These are phyloP conservation scores for Galaxias olidus DNA, from an alignment of 2,797 vertebrate genomes.

Conservation along the genomic window DNA sequence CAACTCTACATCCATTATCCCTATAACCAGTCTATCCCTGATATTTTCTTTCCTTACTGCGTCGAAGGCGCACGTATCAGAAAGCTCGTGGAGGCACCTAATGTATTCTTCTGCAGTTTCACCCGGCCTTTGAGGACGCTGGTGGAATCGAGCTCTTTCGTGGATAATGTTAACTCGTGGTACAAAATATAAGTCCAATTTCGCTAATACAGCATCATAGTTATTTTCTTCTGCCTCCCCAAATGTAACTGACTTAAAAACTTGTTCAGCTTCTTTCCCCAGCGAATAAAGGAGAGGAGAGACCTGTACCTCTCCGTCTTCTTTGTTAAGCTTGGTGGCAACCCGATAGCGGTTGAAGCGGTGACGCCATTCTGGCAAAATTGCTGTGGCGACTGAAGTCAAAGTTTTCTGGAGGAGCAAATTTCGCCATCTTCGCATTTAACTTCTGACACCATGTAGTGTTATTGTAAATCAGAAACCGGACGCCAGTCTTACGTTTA, in stretches of 20 bases:
- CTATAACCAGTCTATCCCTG: constrained; percentile 10
- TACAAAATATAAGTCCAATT: constrained; percentile 20
- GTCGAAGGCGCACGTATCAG: constrained; percentile 19
- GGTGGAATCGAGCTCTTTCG: constrained; percentile 11
- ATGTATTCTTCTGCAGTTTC: constrained; percentile 12
- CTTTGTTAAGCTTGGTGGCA: constrained; percentile 19
- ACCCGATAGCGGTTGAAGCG: constrained; percentile 11
- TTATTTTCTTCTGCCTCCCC: background rate
- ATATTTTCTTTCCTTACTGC: constrained; percentile 11
- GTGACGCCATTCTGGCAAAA: constrained; percentile 24
- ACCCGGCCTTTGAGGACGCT: constrained; percentile 4
- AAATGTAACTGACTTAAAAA: constrained; percentile 5
- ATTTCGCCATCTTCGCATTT: constrained; percentile 23
- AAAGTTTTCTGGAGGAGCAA: constrained; percentile 20
- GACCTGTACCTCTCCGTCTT: constrained; percentile 8
- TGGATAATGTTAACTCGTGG: constrained; percentile 11
- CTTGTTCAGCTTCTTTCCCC: constrained; percentile 4
- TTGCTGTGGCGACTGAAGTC: background rate
- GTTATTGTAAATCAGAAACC: no score
- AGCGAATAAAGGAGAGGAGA: constrained; percentile 14
- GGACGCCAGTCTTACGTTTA: no score
- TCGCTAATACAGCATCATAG: background rate
- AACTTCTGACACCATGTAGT: no score
- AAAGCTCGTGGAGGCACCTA: constrained; percentile 7
- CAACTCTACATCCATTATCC: constrained; percentile 7